A percentile compares a stretch with the other conserved stretches of the same genome.
Conservation (phyloP, 1,140 invertebrate species). For the Dysdera silvatica region DNA sequence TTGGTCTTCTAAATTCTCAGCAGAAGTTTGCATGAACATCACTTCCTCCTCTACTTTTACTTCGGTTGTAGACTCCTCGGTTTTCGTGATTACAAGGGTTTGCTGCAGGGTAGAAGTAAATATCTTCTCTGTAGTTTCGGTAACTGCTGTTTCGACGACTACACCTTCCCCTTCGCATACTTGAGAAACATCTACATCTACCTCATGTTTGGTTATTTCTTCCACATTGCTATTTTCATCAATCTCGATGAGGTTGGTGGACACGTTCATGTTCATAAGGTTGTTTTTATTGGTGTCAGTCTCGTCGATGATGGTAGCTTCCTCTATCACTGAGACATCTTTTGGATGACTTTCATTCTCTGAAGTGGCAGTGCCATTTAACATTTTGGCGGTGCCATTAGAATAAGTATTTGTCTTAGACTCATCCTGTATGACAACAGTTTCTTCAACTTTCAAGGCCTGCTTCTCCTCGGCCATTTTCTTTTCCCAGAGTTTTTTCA, state of each 20-base stretch:
- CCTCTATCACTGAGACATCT: constrained; percentile 12
- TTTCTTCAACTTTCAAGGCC: too few relatives aligned
- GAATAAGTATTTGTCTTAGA: constrained; percentile 1
- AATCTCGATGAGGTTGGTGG: constrained; percentile 1
- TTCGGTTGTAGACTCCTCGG: not conserved
- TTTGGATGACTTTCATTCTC: too few relatives aligned
- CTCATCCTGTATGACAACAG: constrained; percentile 10
- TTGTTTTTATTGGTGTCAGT: constrained; percentile 3
- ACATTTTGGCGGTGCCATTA: too few relatives aligned
- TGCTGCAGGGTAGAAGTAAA: constrained; percentile 11
- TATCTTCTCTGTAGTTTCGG: too few relatives aligned
- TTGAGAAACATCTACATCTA: not conserved
- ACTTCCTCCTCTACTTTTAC: not conserved
- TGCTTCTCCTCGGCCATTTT: constrained; percentile 37
- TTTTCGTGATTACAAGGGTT: constrained; percentile 8
- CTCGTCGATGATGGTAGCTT: constrained; percentile 3
- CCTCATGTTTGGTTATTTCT: not conserved
- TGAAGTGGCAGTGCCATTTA: too few relatives aligned
- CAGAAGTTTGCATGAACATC: not conserved
- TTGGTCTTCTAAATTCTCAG: not conserved
- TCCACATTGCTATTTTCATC: not conserved
- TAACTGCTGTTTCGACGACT: too few relatives aligned
- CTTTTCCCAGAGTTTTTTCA: constrained; percentile 42
- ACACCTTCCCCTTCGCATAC: not conserved
- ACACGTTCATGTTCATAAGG: constrained; percentile 6